Evolutionary conservation across 2,797 vertebrate species (phyloP), one percentile per base, ranked within the genome.

Genomic region (Jordanella pulchra): DNA sequence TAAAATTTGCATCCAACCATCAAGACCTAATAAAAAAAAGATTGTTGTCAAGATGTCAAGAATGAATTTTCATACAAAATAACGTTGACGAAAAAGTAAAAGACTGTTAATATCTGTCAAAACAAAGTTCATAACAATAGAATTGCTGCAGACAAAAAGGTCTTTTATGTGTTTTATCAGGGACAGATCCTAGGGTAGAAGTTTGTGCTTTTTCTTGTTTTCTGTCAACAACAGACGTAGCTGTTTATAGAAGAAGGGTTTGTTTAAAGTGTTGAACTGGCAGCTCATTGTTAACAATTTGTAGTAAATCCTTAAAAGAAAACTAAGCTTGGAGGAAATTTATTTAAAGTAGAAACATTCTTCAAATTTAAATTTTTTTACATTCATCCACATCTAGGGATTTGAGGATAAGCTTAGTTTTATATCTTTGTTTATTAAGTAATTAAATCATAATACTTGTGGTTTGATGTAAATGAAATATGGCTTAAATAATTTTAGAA

Each of bases 1-100:
- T 83, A 89, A 83, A 76, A 67, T 84, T 81, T 78, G 73, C 76
- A 86, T 84, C 75, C 74, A 79, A 84, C 74, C 80, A 82, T 86
- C 73, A 86, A 79, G 77, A 74, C 70, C 73, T 74, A 83, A 79
- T 81, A 73, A 72, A 65, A 85, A 86, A 87, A 84, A 73, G 23
- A 56, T 56, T 73, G 67, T 56, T 91, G 86, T 84, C 83, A 84
- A 79, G 72, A 75, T 84, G 76, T 71, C 54, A 30, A 39, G 48
- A 66, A 73, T 69, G 51, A 69, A 71, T 84, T 84, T 89, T 86
- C 84, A 87, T 83, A 85, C 65, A 76, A 63, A 89, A 81, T 83
- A 66, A 80, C n/a, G 32, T 18, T 77, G 76, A 86, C 63, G 71
- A 47, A 61, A 60, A 47, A 79, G 68, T 30, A 65, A 73, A 86